These are phyloP conservation scores for Condylura cristata DNA, from an alignment of 2,113 vertebrate genomes.

Conservation along the genomic window DNA sequence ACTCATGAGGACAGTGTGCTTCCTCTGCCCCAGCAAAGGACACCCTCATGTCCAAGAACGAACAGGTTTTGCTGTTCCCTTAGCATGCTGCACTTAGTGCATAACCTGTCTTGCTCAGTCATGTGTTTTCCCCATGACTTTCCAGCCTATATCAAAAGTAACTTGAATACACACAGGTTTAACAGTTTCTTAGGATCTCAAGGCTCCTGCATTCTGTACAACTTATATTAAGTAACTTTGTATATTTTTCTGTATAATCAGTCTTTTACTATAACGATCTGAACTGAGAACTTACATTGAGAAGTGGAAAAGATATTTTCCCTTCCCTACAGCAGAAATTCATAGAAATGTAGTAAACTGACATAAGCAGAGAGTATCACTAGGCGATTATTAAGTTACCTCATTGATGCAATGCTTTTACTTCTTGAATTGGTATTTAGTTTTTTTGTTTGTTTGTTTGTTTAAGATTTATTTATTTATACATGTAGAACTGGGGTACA, in stretches of 20 bases:
- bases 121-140: not conserved
- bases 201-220: not conserved
- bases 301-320: not conserved
- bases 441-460: too few relatives aligned
- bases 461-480: too few relatives aligned
- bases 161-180: not conserved
- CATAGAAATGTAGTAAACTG: conserved; percentile 21
- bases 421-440: not conserved
- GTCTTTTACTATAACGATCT: not conserved
- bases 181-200: not conserved
- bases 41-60: not conserved
- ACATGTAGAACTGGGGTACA: too few relatives aligned
- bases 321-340: not conserved
- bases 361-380: not conserved
- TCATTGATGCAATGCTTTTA: not conserved
- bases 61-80: not conserved
- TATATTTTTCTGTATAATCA: not conserved
- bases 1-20: not conserved
- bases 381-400: not conserved
- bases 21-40: not conserved
- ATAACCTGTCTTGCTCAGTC: not conserved
- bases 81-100: not conserved
- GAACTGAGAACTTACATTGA: not conserved
- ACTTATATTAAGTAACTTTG: not conserved
- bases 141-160: not conserved